Conservation (phyloP, 2,888 invertebrate genomes). For the Leistus spinibarbis region DNA sequence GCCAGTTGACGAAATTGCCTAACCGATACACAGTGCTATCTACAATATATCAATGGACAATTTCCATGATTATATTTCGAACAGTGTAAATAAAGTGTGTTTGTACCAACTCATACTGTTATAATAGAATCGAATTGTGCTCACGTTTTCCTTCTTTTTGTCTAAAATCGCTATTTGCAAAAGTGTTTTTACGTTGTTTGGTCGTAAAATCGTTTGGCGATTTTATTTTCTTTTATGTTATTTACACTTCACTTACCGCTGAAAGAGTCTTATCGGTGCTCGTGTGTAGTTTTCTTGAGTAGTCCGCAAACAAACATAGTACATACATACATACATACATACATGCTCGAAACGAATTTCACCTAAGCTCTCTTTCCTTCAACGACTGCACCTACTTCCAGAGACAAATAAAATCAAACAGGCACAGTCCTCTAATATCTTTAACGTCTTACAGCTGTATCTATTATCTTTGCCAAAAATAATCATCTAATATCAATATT, state of each 20-base stretch:
- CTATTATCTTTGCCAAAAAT: neutral
- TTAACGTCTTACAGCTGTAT: neutral
- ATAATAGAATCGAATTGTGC: neutral
- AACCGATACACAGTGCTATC: neutral
- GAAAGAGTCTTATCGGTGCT: conserved; percentile 5
- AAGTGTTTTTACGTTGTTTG: neutral
- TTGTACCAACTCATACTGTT: neutral
- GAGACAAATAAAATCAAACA: neutral
- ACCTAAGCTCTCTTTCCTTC: neutral
- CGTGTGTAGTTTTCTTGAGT: neutral
- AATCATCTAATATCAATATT: neutral
- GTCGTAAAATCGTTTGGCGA: conserved; percentile 1
- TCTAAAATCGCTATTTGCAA: neutral
- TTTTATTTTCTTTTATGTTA: conserved; percentile 7
- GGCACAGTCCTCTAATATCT: neutral
- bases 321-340: too few species aligned
- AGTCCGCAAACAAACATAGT: neutral
- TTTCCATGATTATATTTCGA: neutral
- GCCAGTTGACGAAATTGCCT: neutral
- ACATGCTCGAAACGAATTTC: neutral
- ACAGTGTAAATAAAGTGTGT: neutral
- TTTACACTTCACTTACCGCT: conserved; percentile 10
- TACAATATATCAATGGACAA: neutral
- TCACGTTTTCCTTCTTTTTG: neutral
- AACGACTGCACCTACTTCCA: neutral